Evolutionary conservation across 2,113 vertebrate species (phyloP).

Genomic region (Cochlearius cochlearius): DNA sequence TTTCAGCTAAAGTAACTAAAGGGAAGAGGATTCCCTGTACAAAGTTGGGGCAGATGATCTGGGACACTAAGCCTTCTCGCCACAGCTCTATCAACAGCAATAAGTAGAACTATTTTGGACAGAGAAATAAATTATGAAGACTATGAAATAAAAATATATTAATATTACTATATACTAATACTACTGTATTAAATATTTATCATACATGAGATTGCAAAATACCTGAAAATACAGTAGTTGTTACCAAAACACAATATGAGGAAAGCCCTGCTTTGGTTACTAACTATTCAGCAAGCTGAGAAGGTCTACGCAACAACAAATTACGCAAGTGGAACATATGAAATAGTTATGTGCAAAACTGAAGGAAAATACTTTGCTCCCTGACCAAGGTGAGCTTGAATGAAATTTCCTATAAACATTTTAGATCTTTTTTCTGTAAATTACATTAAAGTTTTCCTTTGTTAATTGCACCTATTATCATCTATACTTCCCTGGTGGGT

Average conservation of each 20-base stretch:
- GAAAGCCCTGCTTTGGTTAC: not conserved
- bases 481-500: not conserved
- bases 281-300: not conserved
- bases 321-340: not conserved
- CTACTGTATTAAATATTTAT: not conserved
- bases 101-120: not conserved
- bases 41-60: not conserved
- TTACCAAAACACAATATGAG: not conserved
- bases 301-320: not conserved
- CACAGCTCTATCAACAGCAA: not conserved
- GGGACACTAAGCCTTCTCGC: not conserved
- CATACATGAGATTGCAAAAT: not conserved
- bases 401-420: not conserved
- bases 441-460: not conserved
- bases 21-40: not conserved
- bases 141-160: not conserved
- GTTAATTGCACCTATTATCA: not conserved
- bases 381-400: not conserved
- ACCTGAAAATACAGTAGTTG: not conserved
- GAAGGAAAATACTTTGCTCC: not conserved
- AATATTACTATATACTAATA: not conserved
- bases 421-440: not conserved
- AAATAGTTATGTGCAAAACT: not conserved
- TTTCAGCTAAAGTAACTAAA: not conserved
- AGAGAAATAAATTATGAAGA: not conserved